Evolutionary conservation across 2,113 vertebrate species (phyloP).

Genomic region (Ammodytes marinus): DNA sequence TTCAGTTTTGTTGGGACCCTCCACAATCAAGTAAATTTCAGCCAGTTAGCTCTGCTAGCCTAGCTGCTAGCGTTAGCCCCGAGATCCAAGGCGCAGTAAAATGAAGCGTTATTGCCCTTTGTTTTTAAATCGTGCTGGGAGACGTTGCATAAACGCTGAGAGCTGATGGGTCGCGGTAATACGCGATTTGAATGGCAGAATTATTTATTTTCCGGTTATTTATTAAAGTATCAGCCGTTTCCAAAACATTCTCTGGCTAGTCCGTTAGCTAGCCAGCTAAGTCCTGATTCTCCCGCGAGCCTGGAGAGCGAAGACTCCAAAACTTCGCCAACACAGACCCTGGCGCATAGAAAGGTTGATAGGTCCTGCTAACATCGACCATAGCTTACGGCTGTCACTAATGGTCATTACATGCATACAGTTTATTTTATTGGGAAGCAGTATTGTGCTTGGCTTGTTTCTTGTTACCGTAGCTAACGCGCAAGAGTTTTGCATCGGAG

Average conservation of each 20-base stretch:
- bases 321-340: conserved; percentile 74
- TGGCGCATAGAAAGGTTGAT: conserved; percentile 50
- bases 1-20: conserved; percentile 75
- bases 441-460: conserved; percentile 27
- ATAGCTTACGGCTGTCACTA: conserved; percentile 24
- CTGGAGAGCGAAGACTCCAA: conserved; percentile 70
- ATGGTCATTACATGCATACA: not conserved
- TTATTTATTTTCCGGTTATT: conserved; percentile 21
- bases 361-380: conserved; percentile 44
- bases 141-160: conserved; percentile 49
- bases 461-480: conserved; percentile 41
- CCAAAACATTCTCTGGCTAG: conserved; percentile 67
- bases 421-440: not conserved
- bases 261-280: conserved; percentile 74
- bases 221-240: conserved; percentile 45
- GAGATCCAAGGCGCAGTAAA: conserved; percentile 81
- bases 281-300: conserved; percentile 80
- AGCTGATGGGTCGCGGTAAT: conserved; percentile 9
- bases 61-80: conserved; percentile 72
- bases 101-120: conserved; percentile 85
- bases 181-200: conserved; percentile 13
- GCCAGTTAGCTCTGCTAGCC: conserved; percentile 72
- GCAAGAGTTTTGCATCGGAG: conserved; percentile 68
- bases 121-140: conserved; percentile 80
- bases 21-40: conserved; percentile 81